phyloP scores from a whole-genome alignment of 2,888 invertebrate genomes.

The Liopterus haemorrhoidalis region DNA sequence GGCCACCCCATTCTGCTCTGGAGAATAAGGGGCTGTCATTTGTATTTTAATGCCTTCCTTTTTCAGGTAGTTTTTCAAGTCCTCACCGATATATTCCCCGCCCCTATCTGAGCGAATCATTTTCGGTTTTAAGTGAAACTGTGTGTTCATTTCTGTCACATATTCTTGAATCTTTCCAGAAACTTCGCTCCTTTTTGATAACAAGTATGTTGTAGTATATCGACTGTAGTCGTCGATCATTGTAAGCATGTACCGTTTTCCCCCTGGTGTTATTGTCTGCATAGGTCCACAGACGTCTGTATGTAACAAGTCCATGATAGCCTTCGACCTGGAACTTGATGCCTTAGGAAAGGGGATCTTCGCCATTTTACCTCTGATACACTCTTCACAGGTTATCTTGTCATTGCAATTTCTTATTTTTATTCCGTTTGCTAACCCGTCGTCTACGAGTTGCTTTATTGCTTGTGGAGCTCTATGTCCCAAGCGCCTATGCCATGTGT shows the following conservation, averaged over 20 bases:
- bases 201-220: conserved; percentile 30
- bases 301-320: conserved; percentile 32
- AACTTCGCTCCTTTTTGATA: conserved; percentile 31
- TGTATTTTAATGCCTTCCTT: conserved; percentile 36
- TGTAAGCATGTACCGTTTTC: conserved; percentile 33
- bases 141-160: conserved; percentile 15
- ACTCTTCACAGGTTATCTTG: conserved; percentile 21
- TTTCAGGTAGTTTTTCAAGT: conserved; percentile 35
- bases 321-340: conserved; percentile 20
- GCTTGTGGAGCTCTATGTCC: conserved; percentile 25
- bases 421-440: conserved; percentile 19
- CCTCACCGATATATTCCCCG: conserved; percentile 36
- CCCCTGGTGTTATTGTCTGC: conserved; percentile 30
- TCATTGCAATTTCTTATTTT: conserved; percentile 23
- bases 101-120: conserved; percentile 33
- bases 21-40: conserved; percentile 40
- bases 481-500: conserved; percentile 27
- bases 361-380: conserved; percentile 32
- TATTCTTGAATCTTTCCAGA: conserved; percentile 22
- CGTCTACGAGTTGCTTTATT: background rate
- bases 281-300: conserved; percentile 36
- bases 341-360: conserved; percentile 23
- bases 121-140: conserved; percentile 24
- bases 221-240: conserved; percentile 37
- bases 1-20: conserved; percentile 40